phyloP scores from a whole-genome alignment of 1,140 invertebrate species.

The Ceratoteleas bidentatus region DNA sequence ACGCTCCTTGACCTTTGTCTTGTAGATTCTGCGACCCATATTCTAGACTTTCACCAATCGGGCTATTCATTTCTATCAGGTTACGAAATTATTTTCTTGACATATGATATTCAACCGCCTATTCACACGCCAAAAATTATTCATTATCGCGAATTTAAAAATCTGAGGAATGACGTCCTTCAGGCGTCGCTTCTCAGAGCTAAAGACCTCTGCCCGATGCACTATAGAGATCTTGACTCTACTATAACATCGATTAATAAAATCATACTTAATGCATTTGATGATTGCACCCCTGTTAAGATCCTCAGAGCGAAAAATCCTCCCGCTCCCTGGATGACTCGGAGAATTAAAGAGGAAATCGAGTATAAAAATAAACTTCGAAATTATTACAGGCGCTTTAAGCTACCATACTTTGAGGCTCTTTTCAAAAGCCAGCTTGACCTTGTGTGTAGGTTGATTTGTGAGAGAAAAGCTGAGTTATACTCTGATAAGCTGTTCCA shows the following conservation, averaged over 20 bases:
- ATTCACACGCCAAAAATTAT: neutral
- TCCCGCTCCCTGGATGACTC: constrained; percentile 8
- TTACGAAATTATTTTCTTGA: constrained; percentile 1
- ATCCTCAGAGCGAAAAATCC: neutral
- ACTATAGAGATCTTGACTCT: neutral
- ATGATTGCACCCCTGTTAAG: neutral
- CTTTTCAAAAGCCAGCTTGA: neutral
- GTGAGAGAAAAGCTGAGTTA: neutral
- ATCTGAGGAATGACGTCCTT: neutral
- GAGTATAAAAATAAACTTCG: constrained; percentile 10
- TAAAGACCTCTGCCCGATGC: neutral
- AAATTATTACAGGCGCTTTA: constrained; percentile 4
- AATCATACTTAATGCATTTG: neutral
- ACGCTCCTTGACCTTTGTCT: constrained; percentile 8
- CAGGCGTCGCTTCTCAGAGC: neutral
- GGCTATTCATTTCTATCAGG: constrained; percentile 6
- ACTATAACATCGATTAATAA: neutral
- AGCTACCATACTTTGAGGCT: neutral
- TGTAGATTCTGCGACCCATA: neutral
- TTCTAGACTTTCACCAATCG: constrained; percentile 4
- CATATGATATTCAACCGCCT: constrained; percentile 1
- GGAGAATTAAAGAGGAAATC: neutral
- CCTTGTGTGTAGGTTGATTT: neutral
- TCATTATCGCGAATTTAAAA: constrained; percentile 7
- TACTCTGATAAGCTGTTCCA: neutral